phyloP scores from a whole-genome alignment of 2,888 invertebrate genomes.

The Cryptus armator region DNA sequence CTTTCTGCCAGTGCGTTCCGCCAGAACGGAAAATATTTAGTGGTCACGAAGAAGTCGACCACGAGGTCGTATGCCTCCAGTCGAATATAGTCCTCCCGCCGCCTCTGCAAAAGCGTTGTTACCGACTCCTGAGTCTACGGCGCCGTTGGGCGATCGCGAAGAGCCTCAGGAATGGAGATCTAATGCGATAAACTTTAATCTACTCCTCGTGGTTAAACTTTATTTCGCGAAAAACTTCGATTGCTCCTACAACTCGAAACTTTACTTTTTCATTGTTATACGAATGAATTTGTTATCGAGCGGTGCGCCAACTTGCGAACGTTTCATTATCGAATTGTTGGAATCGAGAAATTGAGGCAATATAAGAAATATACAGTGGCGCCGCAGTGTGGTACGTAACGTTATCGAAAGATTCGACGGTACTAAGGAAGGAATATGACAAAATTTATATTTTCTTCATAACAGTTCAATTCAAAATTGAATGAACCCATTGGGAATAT shows the following conservation, averaged over 20 bases:
- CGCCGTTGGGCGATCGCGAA: conserved; percentile 1
- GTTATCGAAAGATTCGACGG: not conserved
- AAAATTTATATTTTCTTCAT: not conserved
- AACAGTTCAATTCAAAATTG: not conserved
- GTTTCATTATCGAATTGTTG: not conserved
- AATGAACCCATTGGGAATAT: not conserved
- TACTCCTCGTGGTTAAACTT: conserved; percentile 6
- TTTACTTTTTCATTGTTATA: not conserved
- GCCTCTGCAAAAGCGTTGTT: conserved; percentile 16
- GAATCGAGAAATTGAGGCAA: not conserved
- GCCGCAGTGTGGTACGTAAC: not conserved
- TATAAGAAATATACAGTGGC: not conserved
- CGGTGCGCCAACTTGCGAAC: not conserved
- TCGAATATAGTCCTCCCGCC: conserved; percentile 21
- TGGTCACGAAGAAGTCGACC: conserved; percentile 63
- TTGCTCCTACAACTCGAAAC: not conserved
- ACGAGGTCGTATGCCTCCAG: conserved; percentile 43
- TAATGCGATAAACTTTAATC: conserved; percentile 45
- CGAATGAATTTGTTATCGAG: not conserved
- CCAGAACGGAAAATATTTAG: conserved; percentile 70
- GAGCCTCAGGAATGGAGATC: conserved; percentile 22
- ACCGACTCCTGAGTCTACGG: conserved; percentile 12
- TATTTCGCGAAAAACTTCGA: not conserved
- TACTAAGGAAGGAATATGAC: not conserved
- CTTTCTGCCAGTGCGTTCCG: conserved; percentile 38